Evolutionary conservation across 1,140 invertebrate genomes (phyloP), one percentile per base, ranked within the genome.

Genomic region (Rhynchophorus ferrugineus): DNA sequence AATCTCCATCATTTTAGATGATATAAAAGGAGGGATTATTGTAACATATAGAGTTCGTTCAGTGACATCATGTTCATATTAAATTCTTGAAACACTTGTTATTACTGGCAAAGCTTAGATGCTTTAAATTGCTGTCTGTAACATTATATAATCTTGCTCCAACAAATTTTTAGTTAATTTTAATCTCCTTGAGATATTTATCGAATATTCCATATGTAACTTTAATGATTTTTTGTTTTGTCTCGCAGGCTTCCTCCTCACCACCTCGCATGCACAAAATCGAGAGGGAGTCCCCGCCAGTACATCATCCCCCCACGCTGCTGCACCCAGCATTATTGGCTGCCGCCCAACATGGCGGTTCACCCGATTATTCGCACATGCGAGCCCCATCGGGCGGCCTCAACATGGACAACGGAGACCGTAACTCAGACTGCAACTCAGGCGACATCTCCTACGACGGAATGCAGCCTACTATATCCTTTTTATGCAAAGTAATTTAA

Each of bases 391-490:
- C 62, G 3, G 67, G 65, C 13, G 60, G 60, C 14, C 62, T 71
- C 58, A 72, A 70, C 74, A 83, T 89, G 79, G 87, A 90, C 75
- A 79, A 81, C 71, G 82, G 84, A 63, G 87, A 90, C 70, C 81
- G 85, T 46, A 83, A 83, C 69, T 89, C 86, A 56, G 88, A 91
- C 75, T 89, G 87, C 78, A 90, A 90, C 74, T 89, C 87, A 59
- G 86, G 80, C 44, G 87, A 91, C 69, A 83, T 88, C 70, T 80
- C 81, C 62, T 91, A 87, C 78, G 88, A 91, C 72, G 87, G 87
- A 72, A 83, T 89, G 78, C 85, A 87, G 75, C 87, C 87, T 85
- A 89, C 87, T 82, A 90, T 91, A 89, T 91, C 89, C 86, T 91
- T 91, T 89, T 82, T 78, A 78, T 68, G 60, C 65, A 67, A 65